Evolutionary conservation across 2,113 vertebrate genomes (phyloP).

Genomic region (Mormyrus iriodes): DNA sequence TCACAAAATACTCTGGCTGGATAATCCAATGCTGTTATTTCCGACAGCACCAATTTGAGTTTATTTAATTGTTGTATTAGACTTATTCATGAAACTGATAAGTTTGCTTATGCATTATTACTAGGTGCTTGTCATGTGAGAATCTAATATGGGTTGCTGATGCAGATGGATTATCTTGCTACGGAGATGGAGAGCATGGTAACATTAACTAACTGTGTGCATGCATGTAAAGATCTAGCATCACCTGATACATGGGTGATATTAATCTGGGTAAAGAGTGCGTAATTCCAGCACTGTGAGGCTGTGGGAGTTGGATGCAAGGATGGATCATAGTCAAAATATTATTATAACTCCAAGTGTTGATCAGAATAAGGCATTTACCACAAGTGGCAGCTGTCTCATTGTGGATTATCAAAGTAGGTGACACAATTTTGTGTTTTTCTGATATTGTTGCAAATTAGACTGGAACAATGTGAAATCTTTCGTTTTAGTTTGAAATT

Average conservation of each 20-base stretch:
- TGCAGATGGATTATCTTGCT: too few species aligned
- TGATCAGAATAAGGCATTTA: not conserved
- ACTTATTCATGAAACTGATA: too few species aligned
- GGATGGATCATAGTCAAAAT: not conserved
- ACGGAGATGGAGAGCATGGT: not conserved
- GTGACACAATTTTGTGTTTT: not conserved
- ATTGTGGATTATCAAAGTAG: not conserved
- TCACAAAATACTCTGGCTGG: too few species aligned
- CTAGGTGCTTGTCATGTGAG: too few species aligned
- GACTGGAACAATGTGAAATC: not conserved
- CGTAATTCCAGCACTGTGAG: not conserved
- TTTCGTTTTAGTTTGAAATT: not conserved
- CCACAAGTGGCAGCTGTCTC: not conserved
- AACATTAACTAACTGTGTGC: not conserved
- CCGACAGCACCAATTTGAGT: too few species aligned
- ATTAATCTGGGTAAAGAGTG: not conserved
- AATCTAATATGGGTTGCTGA: too few species aligned
- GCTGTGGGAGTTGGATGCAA: not conserved
- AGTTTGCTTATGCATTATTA: too few species aligned
- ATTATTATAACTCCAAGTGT: not conserved
- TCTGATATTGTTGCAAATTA: not conserved
- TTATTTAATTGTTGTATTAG: too few species aligned
- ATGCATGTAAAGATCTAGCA: not conserved
- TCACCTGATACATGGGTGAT: not conserved
- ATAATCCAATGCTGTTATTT: too few species aligned